phyloP scores from a whole-genome alignment of 2,797 vertebrate genomes.

The Danio tinwini region DNA sequence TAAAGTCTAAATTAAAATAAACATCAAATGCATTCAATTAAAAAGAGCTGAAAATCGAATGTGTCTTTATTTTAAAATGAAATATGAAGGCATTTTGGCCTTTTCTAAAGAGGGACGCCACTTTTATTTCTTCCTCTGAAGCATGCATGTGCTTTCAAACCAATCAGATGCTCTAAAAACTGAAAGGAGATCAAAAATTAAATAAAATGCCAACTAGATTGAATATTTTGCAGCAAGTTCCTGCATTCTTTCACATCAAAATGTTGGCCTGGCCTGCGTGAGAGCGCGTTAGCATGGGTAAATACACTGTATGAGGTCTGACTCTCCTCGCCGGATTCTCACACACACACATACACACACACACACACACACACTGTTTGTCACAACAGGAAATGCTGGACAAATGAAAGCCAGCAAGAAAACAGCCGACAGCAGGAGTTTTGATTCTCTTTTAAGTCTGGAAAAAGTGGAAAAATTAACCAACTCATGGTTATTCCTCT shows the following conservation, averaged over 20 bases:
- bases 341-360: background rate
- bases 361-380: slow-evolving; percentile 1
- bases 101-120: background rate
- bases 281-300: background rate
- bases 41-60: background rate
- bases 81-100: background rate
- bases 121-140: background rate
- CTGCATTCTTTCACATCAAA: background rate
- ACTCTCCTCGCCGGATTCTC: background rate
- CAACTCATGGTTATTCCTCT: background rate
- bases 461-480: background rate
- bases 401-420: slow-evolving; percentile 30
- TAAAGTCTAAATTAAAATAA: background rate
- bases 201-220: slow-evolving; percentile 9
- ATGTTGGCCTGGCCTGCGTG: background rate
- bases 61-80: background rate
- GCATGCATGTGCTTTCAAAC: background rate
- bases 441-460: background rate
- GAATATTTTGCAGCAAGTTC: background rate
- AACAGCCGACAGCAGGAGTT: slow-evolving; percentile 22
- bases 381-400: slow-evolving; percentile 27
- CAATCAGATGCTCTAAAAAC: background rate
- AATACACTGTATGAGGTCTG: background rate
- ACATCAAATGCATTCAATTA: background rate
- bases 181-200: background rate